These are phyloP conservation scores for Pseudolycoriella hygida DNA, from an alignment of 2,888 invertebrate species.

Conservation along the genomic window DNA sequence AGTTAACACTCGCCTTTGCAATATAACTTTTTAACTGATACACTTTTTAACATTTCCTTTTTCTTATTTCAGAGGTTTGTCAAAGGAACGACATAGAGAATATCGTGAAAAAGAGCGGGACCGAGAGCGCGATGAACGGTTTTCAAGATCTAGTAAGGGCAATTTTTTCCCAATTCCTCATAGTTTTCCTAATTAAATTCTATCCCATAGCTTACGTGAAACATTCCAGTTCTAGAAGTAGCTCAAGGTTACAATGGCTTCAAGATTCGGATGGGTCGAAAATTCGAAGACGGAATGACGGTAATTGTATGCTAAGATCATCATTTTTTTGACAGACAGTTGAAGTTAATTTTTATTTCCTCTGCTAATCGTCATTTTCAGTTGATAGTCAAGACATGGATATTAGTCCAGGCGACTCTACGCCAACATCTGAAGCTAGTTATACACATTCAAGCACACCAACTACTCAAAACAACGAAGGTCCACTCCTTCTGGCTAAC, in stretches of 20 bases:
- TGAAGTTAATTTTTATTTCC: not conserved
- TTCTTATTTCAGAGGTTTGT: constrained; percentile 19
- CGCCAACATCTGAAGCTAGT: constrained; percentile 68
- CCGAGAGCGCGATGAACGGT: constrained; percentile 30
- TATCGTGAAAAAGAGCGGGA: constrained; percentile 32
- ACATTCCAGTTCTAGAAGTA: constrained; percentile 54
- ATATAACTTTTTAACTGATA: too few species aligned
- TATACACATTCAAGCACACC: constrained; percentile 33
- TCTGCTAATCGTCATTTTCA: not conserved
- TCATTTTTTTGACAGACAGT: not conserved
- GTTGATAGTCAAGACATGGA: constrained; percentile 73
- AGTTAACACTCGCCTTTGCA: too few species aligned
- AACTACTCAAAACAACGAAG: constrained; percentile 23
- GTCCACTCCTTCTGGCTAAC: constrained; percentile 33
- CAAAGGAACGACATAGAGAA: constrained; percentile 29
- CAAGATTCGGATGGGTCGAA: constrained; percentile 25
- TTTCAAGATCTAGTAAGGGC: constrained; percentile 27
- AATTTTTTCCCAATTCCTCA: not conserved
- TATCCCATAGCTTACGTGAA: constrained; percentile 40
- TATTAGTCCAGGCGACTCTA: constrained; percentile 80
- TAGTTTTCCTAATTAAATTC: too few species aligned
- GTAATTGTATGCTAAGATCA: constrained; percentile 18
- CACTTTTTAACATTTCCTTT: too few species aligned
- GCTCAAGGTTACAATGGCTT: constrained; percentile 29
- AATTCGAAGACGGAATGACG: constrained; percentile 25